phyloP scores from a whole-genome alignment of 1,140 invertebrate genomes.

The Panagrolaimus sp. region DNA sequence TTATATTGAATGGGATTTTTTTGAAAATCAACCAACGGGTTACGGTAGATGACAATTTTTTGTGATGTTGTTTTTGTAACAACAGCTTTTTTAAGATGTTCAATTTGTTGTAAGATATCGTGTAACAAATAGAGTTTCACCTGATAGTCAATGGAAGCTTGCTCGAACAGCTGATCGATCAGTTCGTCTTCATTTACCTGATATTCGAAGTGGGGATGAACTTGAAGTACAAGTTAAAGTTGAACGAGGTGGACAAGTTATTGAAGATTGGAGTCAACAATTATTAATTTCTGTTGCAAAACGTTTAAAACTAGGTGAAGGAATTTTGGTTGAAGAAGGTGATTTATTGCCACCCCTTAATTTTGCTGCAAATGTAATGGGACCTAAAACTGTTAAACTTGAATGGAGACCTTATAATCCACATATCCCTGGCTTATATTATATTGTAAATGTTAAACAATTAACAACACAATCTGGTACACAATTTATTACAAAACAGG shows the following conservation, averaged over 20 bases:
- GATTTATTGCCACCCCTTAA: conserved; percentile 49
- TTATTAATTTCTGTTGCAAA: conserved; percentile 32
- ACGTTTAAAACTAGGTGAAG: conserved; percentile 21
- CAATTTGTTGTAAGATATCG: conserved; percentile 3
- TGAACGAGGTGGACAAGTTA: conserved; percentile 27
- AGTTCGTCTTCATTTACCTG: conserved; percentile 26
- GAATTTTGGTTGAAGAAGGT: conserved; percentile 21
- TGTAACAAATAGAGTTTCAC: conserved; percentile 17
- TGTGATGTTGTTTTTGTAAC: not conserved
- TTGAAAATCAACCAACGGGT: not conserved
- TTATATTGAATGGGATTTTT: conserved; percentile 5
- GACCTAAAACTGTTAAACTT: conserved; percentile 39
- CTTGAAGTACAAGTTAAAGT: conserved; percentile 41
- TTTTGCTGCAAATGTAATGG: conserved; percentile 49
- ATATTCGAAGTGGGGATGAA: conserved; percentile 40
- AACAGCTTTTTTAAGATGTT: not conserved
- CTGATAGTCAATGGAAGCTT: conserved; percentile 30
- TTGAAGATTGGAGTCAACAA: conserved; percentile 40
- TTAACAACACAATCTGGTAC: conserved; percentile 45
- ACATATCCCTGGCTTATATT: conserved; percentile 33
- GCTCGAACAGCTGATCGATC: conserved; percentile 11
- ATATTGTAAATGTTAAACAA: conserved; percentile 53
- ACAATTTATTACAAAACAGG: conserved; percentile 42
- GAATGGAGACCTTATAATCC: conserved; percentile 27
- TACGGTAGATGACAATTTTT: not conserved